Percentiles rank a stretch among this genome's conserved stretches.
Evolutionary conservation across 2,113 vertebrate species (phyloP).

Genomic region (Cariama cristata): DNA sequence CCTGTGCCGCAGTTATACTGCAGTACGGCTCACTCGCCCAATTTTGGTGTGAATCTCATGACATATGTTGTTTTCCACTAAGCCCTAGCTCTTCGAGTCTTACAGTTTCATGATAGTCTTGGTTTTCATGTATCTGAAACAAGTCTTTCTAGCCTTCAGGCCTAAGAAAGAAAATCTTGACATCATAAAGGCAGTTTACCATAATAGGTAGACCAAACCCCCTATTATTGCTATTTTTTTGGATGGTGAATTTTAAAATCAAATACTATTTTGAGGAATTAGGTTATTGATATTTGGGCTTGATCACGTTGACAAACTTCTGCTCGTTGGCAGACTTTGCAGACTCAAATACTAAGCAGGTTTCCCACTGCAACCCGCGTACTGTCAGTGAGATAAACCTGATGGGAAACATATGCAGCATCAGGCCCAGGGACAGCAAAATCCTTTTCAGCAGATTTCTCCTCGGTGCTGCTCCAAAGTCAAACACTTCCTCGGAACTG

Average conservation of each 20-base stretch:
- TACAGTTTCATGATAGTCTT: background rate
- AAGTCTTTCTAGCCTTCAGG: background rate
- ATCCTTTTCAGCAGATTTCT: background rate
- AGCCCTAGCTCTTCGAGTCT: background rate
- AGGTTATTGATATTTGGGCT: background rate
- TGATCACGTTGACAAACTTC: background rate
- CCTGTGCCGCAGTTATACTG: background rate
- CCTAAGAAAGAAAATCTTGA: background rate
- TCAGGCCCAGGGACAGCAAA: background rate
- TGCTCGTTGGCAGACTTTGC: background rate
- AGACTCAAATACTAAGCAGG: background rate
- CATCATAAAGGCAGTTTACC: background rate
- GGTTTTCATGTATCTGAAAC: background rate
- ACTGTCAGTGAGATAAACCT: background rate
- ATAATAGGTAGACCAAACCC: accelerated
- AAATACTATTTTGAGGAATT: background rate
- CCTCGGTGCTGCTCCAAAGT: background rate
- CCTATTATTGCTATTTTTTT: background rate
- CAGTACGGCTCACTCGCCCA: background rate
- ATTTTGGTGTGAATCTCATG: background rate
- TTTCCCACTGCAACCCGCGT: accelerated
- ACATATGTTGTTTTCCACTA: background rate
- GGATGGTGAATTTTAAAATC: background rate
- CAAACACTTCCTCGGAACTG: background rate
- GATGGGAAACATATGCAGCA: background rate